Conservation (phyloP, 2,888 invertebrate species). For the Augochlorella aurata region DNA sequence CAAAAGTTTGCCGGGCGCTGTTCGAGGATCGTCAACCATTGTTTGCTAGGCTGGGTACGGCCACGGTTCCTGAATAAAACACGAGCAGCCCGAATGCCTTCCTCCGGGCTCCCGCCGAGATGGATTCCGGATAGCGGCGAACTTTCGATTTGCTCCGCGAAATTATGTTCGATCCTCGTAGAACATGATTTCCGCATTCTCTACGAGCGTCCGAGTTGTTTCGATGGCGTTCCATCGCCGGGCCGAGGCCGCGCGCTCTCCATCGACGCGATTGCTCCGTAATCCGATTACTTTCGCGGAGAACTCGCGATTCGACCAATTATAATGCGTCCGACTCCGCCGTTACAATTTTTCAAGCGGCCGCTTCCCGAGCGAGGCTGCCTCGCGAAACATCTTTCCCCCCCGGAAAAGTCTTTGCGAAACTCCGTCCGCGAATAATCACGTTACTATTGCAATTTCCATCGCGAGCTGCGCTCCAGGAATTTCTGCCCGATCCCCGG, state of each 20-base stretch:
- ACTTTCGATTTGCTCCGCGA: slow-evolving; percentile 20
- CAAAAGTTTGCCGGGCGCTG: slow-evolving; percentile 4
- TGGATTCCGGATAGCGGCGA: neutral
- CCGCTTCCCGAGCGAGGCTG: neutral
- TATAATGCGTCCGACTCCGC: neutral
- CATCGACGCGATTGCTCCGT: neutral
- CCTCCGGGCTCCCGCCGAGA: neutral
- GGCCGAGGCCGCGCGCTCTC: neutral
- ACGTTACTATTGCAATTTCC: neutral
- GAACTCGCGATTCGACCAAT: neutral
- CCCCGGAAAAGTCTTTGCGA: neutral
- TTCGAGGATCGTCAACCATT: slow-evolving; percentile 19
- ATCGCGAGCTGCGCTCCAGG: neutral
- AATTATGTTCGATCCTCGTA: slow-evolving; percentile 11
- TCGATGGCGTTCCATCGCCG: neutral
- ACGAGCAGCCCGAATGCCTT: neutral
- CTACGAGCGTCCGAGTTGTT: neutral
- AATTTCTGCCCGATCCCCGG: neutral
- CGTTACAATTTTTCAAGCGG: neutral
- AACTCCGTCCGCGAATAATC: slow-evolving; percentile 4
- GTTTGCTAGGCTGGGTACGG: slow-evolving; percentile 8
- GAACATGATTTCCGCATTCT: neutral
- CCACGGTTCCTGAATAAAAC: slow-evolving; percentile 11
- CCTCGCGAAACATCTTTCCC: neutral
- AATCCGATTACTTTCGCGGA: neutral